Percentiles rank a stretch among this genome's conserved stretches.
These are phyloP conservation scores for Ptychadena robeensis DNA, from an alignment of 2,797 vertebrate genomes.

Conservation along the genomic window DNA sequence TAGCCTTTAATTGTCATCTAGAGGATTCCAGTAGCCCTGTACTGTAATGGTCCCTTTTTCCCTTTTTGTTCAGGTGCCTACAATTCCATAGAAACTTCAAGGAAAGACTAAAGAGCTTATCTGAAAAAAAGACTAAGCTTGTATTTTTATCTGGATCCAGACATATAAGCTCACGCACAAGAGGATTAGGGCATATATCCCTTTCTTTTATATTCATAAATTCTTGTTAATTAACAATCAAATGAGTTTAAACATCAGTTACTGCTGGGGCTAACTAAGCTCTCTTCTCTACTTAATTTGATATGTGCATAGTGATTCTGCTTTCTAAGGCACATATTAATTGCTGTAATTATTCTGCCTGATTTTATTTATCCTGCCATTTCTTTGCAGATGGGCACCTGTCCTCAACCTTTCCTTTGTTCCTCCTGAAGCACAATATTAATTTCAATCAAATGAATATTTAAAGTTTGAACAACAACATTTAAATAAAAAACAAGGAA, in stretches of 20 bases:
- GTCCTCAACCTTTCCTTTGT: slow-evolving; percentile 2
- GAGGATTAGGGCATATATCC: not conserved
- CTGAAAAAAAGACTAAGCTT: not conserved
- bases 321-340: slow-evolving; percentile 32
- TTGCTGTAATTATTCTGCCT: slow-evolving; percentile 22
- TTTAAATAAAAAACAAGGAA: not conserved
- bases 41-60: not conserved
- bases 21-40: not conserved
- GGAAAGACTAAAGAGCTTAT: not conserved
- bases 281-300: slow-evolving; percentile 26
- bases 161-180: not conserved
- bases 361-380: not conserved
- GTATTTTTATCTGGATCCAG: not conserved
- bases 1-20: not conserved
- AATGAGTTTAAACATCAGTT: slow-evolving; percentile 5
- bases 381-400: not conserved
- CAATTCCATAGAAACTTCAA: not conserved
- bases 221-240: not conserved
- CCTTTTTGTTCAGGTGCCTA: not conserved
- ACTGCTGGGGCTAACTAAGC: slow-evolving; percentile 10
- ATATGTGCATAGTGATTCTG: slow-evolving; percentile 13
- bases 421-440: not conserved
- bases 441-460: not conserved
- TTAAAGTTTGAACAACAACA: not conserved
- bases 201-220: not conserved